Evolutionary conservation across 23 tunicate genomes (phyloP).

Genomic region (Botrylloides violaceus): DNA sequence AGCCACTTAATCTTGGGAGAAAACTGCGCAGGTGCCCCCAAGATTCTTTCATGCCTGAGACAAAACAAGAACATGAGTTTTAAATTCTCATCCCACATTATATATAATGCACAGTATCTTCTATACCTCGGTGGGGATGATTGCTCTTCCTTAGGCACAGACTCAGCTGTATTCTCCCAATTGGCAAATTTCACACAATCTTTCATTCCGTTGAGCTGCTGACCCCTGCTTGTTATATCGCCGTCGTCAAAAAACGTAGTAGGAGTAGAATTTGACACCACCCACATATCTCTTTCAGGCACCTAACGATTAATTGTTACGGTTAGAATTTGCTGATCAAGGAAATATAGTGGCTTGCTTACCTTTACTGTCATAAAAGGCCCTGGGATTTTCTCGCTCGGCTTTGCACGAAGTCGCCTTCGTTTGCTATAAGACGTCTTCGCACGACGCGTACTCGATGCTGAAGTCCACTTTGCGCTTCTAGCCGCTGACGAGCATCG

Average conservation of each 20-base stretch:
- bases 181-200: conserved; percentile 10
- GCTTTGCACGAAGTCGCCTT: not conserved
- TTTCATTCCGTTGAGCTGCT: not conserved
- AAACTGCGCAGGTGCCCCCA: conserved; percentile 85
- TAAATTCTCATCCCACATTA: not conserved
- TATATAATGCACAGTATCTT: not conserved
- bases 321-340: not conserved
- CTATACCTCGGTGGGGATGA: conserved; percentile 58
- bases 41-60: conserved; percentile 52
- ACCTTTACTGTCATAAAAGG: conserved; percentile 73
- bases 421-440: conserved; percentile 27
- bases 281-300: conserved; percentile 63
- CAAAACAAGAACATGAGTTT: not conserved
- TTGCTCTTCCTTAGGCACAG: conserved; percentile 75
- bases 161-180: conserved; percentile 82
- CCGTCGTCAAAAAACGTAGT: conserved; percentile 48
- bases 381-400: conserved; percentile 47
- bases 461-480: not conserved
- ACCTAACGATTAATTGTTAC: conserved; percentile 13
- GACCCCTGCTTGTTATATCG: not conserved
- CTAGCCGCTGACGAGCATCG: conserved; percentile 30
- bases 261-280: conserved; percentile 75
- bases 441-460: conserved; percentile 12
- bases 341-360: not conserved
- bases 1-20: conserved; percentile 63